Percentiles rank a stretch among this genome's conserved stretches.
Conservation (phyloP, 2,888 invertebrate species). For the Helicoverpa assulta region DNA sequence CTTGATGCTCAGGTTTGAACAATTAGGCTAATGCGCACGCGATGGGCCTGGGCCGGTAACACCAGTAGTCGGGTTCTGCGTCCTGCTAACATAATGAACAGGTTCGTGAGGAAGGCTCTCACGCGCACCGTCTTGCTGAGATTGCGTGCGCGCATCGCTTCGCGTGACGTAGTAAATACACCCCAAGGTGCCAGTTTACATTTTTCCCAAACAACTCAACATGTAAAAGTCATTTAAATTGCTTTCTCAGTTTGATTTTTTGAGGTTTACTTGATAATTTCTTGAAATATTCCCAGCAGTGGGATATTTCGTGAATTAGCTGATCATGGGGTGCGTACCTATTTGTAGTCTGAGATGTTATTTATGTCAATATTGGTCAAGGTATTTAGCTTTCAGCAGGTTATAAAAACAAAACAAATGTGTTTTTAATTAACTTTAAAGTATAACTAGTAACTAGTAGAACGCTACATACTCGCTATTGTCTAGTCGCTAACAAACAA, state of each 20-base stretch:
- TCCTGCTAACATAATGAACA: conserved; percentile 83
- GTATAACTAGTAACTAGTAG: too few species aligned
- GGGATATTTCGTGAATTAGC: too few species aligned
- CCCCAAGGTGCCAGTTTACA: conserved; percentile 43
- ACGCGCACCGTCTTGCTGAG: conserved; percentile 66
- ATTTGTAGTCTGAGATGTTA: too few species aligned
- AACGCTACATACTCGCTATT: not conserved
- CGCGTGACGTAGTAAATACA: conserved; percentile 67
- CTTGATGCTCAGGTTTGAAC: conserved; percentile 81
- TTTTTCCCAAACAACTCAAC: conserved; percentile 56
- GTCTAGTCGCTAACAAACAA: conserved; percentile 9
- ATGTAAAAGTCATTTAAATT: conserved; percentile 23
- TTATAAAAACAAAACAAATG: not conserved
- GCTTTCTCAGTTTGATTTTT: conserved; percentile 22
- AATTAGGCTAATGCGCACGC: conserved; percentile 86
- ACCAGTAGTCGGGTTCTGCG: conserved; percentile 84
- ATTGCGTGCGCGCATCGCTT: conserved; percentile 67
- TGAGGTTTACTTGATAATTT: too few species aligned
- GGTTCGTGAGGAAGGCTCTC: conserved; percentile 71
- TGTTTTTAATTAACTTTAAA: not conserved
- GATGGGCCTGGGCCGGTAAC: conserved; percentile 76
- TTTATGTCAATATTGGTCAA: too few species aligned
- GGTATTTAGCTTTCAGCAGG: too few species aligned
- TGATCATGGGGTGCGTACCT: too few species aligned
- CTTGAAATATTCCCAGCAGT: too few species aligned